Evolutionary conservation across 2,113 vertebrate species (phyloP), one percentile per base, ranked within the genome.

Genomic region (Donacobius atricapilla): DNA sequence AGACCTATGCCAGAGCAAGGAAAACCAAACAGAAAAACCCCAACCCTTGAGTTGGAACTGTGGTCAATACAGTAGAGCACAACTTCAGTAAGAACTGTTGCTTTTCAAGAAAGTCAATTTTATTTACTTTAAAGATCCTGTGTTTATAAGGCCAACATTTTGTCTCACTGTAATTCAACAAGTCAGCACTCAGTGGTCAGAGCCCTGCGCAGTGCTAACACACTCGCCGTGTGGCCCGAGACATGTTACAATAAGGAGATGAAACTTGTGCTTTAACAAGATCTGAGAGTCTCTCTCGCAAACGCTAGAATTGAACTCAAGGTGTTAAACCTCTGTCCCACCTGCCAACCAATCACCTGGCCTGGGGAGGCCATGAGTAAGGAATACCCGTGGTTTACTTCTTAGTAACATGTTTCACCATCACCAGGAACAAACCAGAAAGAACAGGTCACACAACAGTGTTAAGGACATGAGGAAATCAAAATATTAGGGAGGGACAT

Each of bases 271-370:
- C 35, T 90, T 53, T 6, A 20, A 31, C 14, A 11, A 27, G 5
- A 37, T 22, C 1, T 3, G 0, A 14, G 44, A 39, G 19, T 7
- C 33, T 61, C 28, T 42, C 56, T 31, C 2, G 3, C n/a, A 15
- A 64, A 54, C 0, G 0, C 44, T 11, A n/a, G 7, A 70, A 69
- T 1, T 37, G 17, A 6, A 2, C 25, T 58, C 11, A 1, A 20
- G 8, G 24, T 10, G 19, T 23, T n/a, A 37, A 83, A 31, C 11
- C 11, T 21, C 44, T 22, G 35, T 6, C 71, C 25, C 24, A 10
- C 10, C 53, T 53, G 4, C 60, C 30, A 2, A 23, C 69, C 15
- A 11, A 39, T 6, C 48, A 35, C 16, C 24, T 28, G 60, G 20
- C 18, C 78, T 45, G 9, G 14, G 14, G 44, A 33, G 23, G 15